Evolutionary conservation across 1,140 invertebrate species (phyloP).

Genomic region (Odontomachus brunneus): DNA sequence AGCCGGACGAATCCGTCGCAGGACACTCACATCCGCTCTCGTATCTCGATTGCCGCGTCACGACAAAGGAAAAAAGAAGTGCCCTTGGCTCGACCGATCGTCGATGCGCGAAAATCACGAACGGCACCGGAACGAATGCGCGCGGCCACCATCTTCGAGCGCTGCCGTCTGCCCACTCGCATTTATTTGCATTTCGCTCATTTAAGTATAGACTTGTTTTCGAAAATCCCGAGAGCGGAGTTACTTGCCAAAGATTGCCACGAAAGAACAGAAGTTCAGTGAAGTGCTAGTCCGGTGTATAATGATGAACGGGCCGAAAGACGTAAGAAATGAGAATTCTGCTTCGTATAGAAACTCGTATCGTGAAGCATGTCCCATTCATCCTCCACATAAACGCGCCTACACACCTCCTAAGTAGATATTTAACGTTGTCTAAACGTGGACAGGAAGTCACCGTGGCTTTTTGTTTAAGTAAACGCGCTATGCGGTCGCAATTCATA

Average conservation of each 20-base stretch:
- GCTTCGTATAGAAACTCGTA: background rate
- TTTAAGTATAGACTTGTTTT: conserved; percentile 61
- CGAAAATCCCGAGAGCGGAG: conserved; percentile 59
- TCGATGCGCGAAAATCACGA: conserved; percentile 19
- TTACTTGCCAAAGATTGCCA: conserved; percentile 45
- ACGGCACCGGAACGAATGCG: conserved; percentile 60
- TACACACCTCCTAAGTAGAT: background rate
- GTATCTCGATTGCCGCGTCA: background rate
- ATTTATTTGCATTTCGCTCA: conserved; percentile 72
- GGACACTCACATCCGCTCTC: background rate
- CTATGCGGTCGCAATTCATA: too few species aligned
- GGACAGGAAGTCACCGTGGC: too few species aligned
- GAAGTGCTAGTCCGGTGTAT: background rate
- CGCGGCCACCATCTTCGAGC: conserved; percentile 54
- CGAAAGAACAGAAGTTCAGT: conserved; percentile 7
- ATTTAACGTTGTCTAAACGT: too few species aligned
- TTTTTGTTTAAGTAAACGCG: background rate
- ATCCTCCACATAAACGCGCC: too few species aligned
- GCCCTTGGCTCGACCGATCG: conserved; percentile 28
- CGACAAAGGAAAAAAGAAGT: background rate
- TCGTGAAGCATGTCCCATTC: background rate
- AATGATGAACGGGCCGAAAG: background rate
- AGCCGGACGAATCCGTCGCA: too few species aligned
- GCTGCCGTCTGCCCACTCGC: conserved; percentile 56
- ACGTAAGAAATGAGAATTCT: conserved; percentile 10